Percentiles rank a stretch among this genome's conserved stretches.
These are phyloP conservation scores for Chalcis sispes DNA, from an alignment of 2,888 invertebrate species.

Conservation along the genomic window DNA sequence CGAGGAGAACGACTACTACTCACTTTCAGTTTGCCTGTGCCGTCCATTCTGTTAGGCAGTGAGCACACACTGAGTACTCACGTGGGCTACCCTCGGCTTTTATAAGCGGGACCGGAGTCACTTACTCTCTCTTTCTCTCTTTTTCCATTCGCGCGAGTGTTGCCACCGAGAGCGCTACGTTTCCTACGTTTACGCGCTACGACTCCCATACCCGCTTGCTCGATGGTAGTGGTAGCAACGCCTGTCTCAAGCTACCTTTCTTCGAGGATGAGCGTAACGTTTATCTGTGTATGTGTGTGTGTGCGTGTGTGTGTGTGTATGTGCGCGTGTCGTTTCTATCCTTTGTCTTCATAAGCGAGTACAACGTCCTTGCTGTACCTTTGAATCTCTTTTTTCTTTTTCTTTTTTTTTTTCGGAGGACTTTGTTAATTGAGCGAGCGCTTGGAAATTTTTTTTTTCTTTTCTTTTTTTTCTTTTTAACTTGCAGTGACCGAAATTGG, in stretches of 20 bases:
- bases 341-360: background rate
- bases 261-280: constrained; percentile 10
- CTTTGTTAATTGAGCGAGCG: background rate
- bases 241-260: too few relatives aligned
- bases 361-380: constrained; percentile 2
- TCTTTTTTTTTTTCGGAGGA: constrained; percentile 19
- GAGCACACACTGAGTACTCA: constrained; percentile 72
- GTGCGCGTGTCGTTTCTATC: background rate
- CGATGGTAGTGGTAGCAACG: background rate
- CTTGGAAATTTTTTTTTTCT: constrained; percentile 21
- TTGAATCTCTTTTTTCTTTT: constrained; percentile 10
- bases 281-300: too few relatives aligned
- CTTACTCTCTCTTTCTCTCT: too few relatives aligned
- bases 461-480: too few relatives aligned
- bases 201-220: background rate
- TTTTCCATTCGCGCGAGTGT: constrained; percentile 18
- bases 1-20: constrained; percentile 65
- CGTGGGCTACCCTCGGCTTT: constrained; percentile 72
- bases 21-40: constrained; percentile 74
- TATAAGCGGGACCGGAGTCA: constrained; percentile 66
- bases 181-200: background rate
- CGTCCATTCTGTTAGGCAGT: constrained; percentile 73
- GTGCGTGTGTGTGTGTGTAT: too few relatives aligned
- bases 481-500: too few relatives aligned
- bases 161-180: constrained; percentile 1